These are phyloP conservation scores for Cheumatopsyche charites DNA, from an alignment of 1,140 invertebrate genomes.

Conservation along the genomic window DNA sequence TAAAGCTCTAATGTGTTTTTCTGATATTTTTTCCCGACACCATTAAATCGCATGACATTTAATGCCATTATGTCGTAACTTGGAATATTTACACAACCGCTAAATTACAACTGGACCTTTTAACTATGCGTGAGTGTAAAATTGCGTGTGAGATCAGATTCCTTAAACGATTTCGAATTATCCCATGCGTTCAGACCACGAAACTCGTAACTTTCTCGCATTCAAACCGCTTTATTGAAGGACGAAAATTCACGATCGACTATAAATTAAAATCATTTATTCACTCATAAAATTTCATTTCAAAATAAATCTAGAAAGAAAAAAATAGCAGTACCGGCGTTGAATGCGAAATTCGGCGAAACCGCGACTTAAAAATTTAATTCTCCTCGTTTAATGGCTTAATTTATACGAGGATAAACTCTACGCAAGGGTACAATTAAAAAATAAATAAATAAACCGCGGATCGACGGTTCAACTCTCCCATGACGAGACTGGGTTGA, in stretches of 20 bases:
- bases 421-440: slow-evolving; percentile 2
- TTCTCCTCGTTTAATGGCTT: slow-evolving; percentile 8
- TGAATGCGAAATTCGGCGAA: slow-evolving; percentile 14
- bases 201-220: not conserved
- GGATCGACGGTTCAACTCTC: not conserved
- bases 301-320: not conserved
- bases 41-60: no score
- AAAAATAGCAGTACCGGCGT: not conserved
- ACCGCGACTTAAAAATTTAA: slow-evolving; percentile 2
- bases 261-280: not conserved
- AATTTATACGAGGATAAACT: slow-evolving; percentile 24
- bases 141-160: slow-evolving; percentile 5
- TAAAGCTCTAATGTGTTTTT: no score
- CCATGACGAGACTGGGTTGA: slow-evolving; percentile 13
- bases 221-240: not conserved
- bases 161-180: not conserved
- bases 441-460: slow-evolving; percentile 20
- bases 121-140: not conserved
- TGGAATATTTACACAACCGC: not conserved
- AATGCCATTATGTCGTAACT: not conserved
- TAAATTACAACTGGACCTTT: not conserved
- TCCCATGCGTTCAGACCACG: not conserved
- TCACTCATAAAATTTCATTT: not conserved
- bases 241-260: not conserved
- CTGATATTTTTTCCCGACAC: no score